Evolutionary conservation across 2,888 invertebrate genomes (phyloP).

Genomic region (Syrista parreyssii): DNA sequence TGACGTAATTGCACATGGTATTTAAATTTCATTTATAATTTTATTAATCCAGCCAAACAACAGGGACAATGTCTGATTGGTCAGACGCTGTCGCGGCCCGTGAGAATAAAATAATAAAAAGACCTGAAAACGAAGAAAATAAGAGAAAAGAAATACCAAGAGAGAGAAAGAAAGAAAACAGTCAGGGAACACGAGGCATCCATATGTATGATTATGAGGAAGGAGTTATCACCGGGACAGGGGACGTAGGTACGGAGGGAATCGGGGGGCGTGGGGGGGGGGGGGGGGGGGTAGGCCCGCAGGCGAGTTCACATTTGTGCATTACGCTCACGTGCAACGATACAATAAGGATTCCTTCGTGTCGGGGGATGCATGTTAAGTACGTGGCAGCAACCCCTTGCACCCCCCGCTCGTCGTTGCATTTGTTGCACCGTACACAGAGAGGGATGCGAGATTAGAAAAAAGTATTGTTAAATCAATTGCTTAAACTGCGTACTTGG

Average conservation of each 20-base stretch:
- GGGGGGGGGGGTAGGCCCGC: constrained; percentile 45
- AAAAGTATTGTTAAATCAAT: too few species aligned
- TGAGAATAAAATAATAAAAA: constrained; percentile 6
- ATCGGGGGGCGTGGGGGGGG: constrained; percentile 21
- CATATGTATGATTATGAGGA: constrained; percentile 62
- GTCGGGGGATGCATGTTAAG: constrained; percentile 66
- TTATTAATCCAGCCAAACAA: too few species aligned
- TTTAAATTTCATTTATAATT: too few species aligned
- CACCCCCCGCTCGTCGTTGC: background rate
- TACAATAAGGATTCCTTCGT: constrained; percentile 66
- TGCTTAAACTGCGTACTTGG: too few species aligned
- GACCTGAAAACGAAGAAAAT: constrained; percentile 2
- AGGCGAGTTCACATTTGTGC: constrained; percentile 62
- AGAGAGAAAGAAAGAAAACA: constrained; percentile 24
- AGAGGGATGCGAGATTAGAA: constrained; percentile 14
- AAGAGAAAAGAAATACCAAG: constrained; percentile 2
- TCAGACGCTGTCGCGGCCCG: background rate
- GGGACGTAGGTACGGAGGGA: constrained; percentile 7
- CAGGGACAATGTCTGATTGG: too few species aligned
- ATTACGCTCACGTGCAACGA: constrained; percentile 66
- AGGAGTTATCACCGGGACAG: constrained; percentile 54
- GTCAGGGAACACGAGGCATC: constrained; percentile 46
- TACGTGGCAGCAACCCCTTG: constrained; percentile 38
- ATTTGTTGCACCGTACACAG: background rate
- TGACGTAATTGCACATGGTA: too few species aligned